phyloP scores from a whole-genome alignment of 2,113 vertebrate species.

The Burhinus oedicnemus region DNA sequence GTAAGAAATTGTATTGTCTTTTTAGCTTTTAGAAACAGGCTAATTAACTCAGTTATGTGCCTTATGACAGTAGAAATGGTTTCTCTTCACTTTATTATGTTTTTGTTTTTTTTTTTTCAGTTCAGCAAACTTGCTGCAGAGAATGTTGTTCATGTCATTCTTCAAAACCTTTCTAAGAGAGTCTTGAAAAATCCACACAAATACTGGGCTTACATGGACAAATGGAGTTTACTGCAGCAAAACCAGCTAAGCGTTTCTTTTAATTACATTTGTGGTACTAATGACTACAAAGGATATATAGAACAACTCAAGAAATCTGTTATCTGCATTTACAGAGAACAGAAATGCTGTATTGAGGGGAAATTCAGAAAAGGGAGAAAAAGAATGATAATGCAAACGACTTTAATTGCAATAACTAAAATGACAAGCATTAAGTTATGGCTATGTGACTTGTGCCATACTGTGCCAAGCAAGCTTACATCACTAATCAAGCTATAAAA shows the following conservation, averaged over 20 bases:
- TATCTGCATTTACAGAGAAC: neutral
- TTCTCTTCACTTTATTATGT: neutral
- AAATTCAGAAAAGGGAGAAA: neutral
- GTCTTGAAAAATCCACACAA: neutral
- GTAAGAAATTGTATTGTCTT: neutral
- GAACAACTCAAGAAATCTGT: neutral
- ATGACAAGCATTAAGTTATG: neutral
- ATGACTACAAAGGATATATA: neutral
- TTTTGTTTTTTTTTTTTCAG: neutral
- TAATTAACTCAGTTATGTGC: neutral
- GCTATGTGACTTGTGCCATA: neutral
- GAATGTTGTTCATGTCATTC: neutral
- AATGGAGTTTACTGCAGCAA: neutral
- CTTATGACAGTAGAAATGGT: neutral
- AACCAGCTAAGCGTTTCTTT: neutral
- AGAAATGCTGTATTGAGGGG: neutral
- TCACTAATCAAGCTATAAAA: neutral
- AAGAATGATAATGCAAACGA: neutral
- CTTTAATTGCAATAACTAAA: neutral
- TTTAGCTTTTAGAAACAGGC: neutral
- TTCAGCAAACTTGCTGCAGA: neutral
- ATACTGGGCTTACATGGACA: neutral
- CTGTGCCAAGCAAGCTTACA: neutral
- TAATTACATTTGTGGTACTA: neutral
- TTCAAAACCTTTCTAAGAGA: neutral